Evolutionary conservation across 2,888 invertebrate genomes (phyloP), one percentile per base, ranked within the genome.

Genomic region (Plagodis pulveraria): DNA sequence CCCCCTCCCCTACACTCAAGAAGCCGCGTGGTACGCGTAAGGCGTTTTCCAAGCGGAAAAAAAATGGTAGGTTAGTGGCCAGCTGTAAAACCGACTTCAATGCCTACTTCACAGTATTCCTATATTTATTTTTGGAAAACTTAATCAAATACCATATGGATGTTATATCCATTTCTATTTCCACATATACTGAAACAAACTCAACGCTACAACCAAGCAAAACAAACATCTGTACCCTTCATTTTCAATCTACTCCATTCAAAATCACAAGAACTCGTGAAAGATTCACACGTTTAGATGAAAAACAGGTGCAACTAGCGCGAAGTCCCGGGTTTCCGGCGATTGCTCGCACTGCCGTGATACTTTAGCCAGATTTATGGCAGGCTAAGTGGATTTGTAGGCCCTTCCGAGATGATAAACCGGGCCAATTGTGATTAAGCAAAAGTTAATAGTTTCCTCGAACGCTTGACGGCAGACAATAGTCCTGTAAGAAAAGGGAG

Each of bases 391-490:
- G 67, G 74, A 78, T 78, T 79, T 78, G 78, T 74, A 73, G 77
- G 69, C 65, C 66, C 67, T 64, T 65, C 66, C 65, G 66, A 75
- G 71, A 80, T 79, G 78, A 79, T 78, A 80, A 73, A 79, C 67
- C 50, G 69, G 64, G 64, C 64, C 61, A 64, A 66, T 60, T 50
- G 52, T 59, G 62, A 48, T 71, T 70, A 72, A 76, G 77, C 75
- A 77, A 77, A 76, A 78, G 76, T 80, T 75, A 76, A 78, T 77
- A 77, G 78, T 76, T 77, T 65, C 72, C 57, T 53, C 46, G 40
- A 62, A 67, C 57, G 63, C 66, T 57, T 56, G 72, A 74, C 61
- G 67, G 59, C 47, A 51, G 57, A 69, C 71, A 70, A 66, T 70
- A 63, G 65, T 71, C 54, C 10, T 36, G 61, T 62, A 60, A 51